Percentiles rank a stretch among this genome's conserved stretches.
Conservation (phyloP, 2,888 invertebrate species). For the Stegana nigrithorax region DNA sequence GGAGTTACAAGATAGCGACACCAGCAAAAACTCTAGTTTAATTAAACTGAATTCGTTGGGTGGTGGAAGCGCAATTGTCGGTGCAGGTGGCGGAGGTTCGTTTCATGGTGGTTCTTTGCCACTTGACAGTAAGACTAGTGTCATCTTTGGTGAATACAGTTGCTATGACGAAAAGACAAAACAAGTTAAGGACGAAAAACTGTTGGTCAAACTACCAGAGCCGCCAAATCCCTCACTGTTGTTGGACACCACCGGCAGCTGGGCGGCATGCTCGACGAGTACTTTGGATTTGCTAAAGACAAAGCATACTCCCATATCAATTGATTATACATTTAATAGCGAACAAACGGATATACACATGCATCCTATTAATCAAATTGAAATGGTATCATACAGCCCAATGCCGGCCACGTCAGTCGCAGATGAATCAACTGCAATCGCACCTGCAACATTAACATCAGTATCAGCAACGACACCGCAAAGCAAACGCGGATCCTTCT, state of each 20-base stretch:
- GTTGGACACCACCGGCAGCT: slow-evolving; percentile 46
- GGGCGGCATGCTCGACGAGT: slow-evolving; percentile 53
- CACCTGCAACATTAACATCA: slow-evolving; percentile 20
- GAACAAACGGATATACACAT: slow-evolving; percentile 33
- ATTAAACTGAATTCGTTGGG: slow-evolving; percentile 60
- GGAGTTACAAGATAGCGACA: slow-evolving; percentile 73
- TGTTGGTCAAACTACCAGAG: slow-evolving; percentile 75
- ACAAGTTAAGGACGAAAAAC: slow-evolving; percentile 70
- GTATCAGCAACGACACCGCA: slow-evolving; percentile 34
- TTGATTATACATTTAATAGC: neutral
- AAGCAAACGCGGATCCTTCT: slow-evolving; percentile 57
- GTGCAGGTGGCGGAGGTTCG: slow-evolving; percentile 35
- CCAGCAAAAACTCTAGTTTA: slow-evolving; percentile 67
- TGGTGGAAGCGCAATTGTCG: slow-evolving; percentile 30
- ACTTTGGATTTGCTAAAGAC: slow-evolving; percentile 63
- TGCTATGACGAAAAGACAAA: slow-evolving; percentile 74
- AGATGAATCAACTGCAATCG: too few relatives aligned
- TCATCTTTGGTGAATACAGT: slow-evolving; percentile 74
- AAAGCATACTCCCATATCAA: too few relatives aligned
- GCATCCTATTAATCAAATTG: slow-evolving; percentile 36
- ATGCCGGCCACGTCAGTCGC: too few relatives aligned
- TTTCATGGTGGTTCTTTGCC: slow-evolving; percentile 47
- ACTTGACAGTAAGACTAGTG: slow-evolving; percentile 45
- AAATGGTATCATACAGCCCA: slow-evolving; percentile 52
- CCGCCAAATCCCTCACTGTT: slow-evolving; percentile 45